Evolutionary conservation across 2,888 invertebrate species (phyloP).

Genomic region (Athalia rosae): DNA sequence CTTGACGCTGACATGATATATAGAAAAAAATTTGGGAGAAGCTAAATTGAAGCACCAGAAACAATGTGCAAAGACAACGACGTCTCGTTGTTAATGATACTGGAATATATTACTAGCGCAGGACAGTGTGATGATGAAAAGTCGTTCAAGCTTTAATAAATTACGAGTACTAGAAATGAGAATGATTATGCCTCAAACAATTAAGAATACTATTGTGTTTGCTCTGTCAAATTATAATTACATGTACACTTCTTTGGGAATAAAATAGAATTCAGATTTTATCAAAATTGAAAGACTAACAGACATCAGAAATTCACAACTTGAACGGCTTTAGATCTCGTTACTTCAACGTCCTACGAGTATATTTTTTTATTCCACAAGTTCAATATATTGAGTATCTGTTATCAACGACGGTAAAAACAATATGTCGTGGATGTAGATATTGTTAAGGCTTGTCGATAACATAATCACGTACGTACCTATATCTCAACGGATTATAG

Average conservation of each 20-base stretch:
- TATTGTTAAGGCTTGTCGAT: slow-evolving; percentile 25
- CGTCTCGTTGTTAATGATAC: slow-evolving; percentile 9
- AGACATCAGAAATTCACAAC: slow-evolving; percentile 19
- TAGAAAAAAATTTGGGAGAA: slow-evolving; percentile 47
- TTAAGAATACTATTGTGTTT: slow-evolving; percentile 23
- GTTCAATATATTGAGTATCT: slow-evolving; percentile 9
- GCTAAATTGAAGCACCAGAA: slow-evolving; percentile 52
- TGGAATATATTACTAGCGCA: neutral
- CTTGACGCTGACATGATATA: neutral
- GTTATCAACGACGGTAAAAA: slow-evolving; percentile 9
- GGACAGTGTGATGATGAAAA: slow-evolving; percentile 12
- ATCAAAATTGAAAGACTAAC: neutral
- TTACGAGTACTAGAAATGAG: slow-evolving; percentile 16
- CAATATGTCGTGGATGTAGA: slow-evolving; percentile 1
- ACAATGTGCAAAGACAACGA: slow-evolving; percentile 46
- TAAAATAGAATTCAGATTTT: neutral
- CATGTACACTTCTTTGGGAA: neutral
- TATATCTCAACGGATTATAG: slow-evolving; percentile 31
- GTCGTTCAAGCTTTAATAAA: slow-evolving; percentile 28
- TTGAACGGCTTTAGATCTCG: slow-evolving; percentile 39
- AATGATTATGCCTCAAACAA: slow-evolving; percentile 8
- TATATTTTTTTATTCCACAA: neutral
- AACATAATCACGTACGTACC: neutral
- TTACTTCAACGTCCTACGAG: slow-evolving; percentile 1
- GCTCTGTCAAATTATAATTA: slow-evolving; percentile 11